Conservation (phyloP, 2,797 vertebrate species). For the Enteromius fasciolatus region DNA sequence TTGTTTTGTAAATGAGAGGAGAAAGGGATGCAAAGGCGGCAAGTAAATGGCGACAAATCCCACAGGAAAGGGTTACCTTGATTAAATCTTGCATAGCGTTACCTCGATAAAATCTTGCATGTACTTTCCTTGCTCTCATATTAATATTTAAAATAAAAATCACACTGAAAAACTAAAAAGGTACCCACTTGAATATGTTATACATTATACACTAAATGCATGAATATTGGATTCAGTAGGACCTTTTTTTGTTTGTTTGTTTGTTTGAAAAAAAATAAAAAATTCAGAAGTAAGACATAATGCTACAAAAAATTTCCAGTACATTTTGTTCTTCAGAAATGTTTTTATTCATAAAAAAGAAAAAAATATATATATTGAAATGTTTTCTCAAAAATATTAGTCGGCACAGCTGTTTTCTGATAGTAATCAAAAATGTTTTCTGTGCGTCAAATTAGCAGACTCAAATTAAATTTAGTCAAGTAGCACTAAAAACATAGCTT, state of each 20-base stretch:
- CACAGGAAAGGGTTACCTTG: conserved; percentile 35
- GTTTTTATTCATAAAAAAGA: neutral
- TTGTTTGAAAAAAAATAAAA: neutral
- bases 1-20: conserved; percentile 46
- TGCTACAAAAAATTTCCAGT: neutral
- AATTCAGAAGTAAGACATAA: neutral
- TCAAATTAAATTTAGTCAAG: too few relatives aligned
- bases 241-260: neutral
- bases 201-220: neutral
- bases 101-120: conserved; percentile 39
- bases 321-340: neutral
- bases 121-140: conserved; percentile 23
- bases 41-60: conserved; percentile 22
- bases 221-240: neutral
- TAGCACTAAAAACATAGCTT: neutral
- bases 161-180: neutral
- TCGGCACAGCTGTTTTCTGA: neutral
- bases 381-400: neutral
- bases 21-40: neutral
- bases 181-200: neutral
- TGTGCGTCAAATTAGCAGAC: neutral
- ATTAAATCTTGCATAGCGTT: conserved; percentile 30
- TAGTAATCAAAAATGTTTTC: neutral
- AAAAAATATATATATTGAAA: neutral
- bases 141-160: conserved; percentile 23